Evolutionary conservation across 1,140 invertebrate species (phyloP), one percentile per base, ranked within the genome.

Genomic region (Carposina sasakii): DNA sequence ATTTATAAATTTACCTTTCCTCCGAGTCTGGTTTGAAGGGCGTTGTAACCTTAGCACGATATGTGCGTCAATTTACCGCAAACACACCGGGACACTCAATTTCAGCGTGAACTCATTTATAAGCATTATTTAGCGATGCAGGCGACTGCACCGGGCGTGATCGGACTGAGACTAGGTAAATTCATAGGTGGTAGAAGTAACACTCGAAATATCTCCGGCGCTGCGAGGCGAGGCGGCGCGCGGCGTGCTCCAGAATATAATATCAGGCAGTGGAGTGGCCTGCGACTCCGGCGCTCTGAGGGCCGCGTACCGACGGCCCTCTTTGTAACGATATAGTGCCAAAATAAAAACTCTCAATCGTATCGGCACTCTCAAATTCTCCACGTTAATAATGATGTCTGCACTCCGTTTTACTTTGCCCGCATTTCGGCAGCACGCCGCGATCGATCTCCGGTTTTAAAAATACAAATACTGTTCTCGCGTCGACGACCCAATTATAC

Each of bases 221-320:
- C 69, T 15, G 30, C 30, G 30, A 33, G 30, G 30, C 5, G 30
- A 33, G n/a, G n/a, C n/a, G n/a, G n/a, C n/a, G n/a, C 5, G 67
- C 71, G 71, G 57, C 79, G 74, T 81, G 79, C 71, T 76, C 70
- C 69, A 83, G 79, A 81, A 83, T 83, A 83, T 79, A 74, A 83
- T 83, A 81, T 81, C 76, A 83, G 73, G 60, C 72, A 56, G 63
- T 67, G 65, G 67, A 78, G 76, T 73, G 76, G 73, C 59, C 67
- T 55, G 65, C 63, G 61, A 71, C 63, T 69, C 63, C 36, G 33
- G 15, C 36, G 15, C 28, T 10, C 36, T 10, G 13, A 3, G 36
- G 3, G 39, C 39, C 26, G 16, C 28, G 33, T 9, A 8, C 12
- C 9, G 31, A 34, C 31, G 67, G 61, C 71, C 63, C 63, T 68